These are phyloP conservation scores for Rhabdornis inornatus DNA, from an alignment of 2,113 vertebrate genomes.

Conservation along the genomic window DNA sequence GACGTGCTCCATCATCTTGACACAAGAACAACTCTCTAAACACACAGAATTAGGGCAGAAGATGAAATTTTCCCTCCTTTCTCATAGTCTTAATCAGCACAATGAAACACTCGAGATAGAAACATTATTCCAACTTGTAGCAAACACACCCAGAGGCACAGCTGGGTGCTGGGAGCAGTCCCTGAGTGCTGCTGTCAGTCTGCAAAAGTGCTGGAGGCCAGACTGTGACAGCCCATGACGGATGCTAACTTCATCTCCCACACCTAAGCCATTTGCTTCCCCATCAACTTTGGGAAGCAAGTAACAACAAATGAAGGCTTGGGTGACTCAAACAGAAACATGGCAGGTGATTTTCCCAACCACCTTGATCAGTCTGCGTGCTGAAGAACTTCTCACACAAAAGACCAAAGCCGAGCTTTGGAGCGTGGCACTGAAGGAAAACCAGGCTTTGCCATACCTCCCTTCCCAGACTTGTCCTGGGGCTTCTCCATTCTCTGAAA, in stretches of 20 bases:
- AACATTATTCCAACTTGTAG: neutral
- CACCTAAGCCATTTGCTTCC: neutral
- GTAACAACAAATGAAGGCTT: neutral
- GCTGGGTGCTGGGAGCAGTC: rapidly evolving
- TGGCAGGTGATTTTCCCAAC: neutral
- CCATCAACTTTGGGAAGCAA: neutral
- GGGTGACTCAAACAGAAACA: neutral
- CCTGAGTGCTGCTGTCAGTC: neutral
- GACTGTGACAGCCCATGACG: neutral
- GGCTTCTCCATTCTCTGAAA: neutral
- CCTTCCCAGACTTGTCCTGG: neutral
- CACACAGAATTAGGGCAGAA: neutral
- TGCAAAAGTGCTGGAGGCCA: neutral
- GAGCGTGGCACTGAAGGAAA: neutral
- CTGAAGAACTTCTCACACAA: neutral
- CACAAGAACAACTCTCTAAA: neutral
- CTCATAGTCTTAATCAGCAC: neutral
- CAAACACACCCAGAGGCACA: neutral
- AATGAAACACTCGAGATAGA: rapidly evolving
- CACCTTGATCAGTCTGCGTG: neutral
- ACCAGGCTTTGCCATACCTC: neutral
- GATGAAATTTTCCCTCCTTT: neutral
- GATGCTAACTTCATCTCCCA: neutral
- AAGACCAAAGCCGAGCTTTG: neutral
- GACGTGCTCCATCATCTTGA: rapidly evolving